phyloP scores from a whole-genome alignment of 2,113 vertebrate species.

The Xyrauchen texanus region DNA sequence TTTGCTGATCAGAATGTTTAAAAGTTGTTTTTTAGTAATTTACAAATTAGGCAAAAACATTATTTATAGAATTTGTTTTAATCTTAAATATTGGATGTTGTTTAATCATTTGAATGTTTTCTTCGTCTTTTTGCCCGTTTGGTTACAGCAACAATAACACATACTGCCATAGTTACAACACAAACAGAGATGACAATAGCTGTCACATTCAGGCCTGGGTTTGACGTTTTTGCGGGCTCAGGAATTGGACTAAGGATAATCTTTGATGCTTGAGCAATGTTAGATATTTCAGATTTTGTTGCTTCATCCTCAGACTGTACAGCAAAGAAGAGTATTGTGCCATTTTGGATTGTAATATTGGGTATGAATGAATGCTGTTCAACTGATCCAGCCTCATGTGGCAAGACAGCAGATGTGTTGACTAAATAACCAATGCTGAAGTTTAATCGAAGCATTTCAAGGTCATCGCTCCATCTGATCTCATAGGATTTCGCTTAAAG shows the following conservation, averaged over 20 bases:
- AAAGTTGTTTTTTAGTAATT: too few species aligned
- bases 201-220: neutral
- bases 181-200: conserved; percentile 13
- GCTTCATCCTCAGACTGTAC: conserved; percentile 58
- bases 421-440: conserved; percentile 61
- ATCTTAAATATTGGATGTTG: neutral
- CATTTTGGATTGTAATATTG: conserved; percentile 49
- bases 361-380: conserved; percentile 64
- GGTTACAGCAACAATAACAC: conserved; percentile 5
- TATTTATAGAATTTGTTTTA: neutral
- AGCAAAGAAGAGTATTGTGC: conserved; percentile 64
- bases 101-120: neutral
- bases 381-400: conserved; percentile 59
- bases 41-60: too few species aligned
- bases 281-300: conserved; percentile 64
- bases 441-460: conserved; percentile 53
- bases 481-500: conserved; percentile 67
- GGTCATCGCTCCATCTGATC: conserved; percentile 49
- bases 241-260: conserved; percentile 9
- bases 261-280: conserved; percentile 62
- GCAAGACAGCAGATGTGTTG: conserved; percentile 56
- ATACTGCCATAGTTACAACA: neutral
- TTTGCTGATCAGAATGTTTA: too few species aligned
- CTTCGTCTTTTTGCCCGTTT: conserved; percentile 5
- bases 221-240: neutral